Evolutionary conservation across 2,113 vertebrate genomes (phyloP).

Genomic region (Datnioides undecimradiatus): DNA sequence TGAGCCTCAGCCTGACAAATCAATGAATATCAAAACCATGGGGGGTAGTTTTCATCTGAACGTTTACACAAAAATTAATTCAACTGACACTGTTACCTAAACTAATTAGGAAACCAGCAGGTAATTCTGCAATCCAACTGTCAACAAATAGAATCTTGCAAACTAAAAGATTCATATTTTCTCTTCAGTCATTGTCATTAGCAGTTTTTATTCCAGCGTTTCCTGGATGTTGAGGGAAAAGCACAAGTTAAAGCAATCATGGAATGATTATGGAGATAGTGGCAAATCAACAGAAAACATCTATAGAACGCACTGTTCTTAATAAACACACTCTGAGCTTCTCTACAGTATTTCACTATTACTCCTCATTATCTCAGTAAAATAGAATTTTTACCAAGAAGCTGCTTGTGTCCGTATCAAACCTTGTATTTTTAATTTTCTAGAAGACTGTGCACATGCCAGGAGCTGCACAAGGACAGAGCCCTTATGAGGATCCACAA

Average conservation of each 20-base stretch:
- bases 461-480: no score
- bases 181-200: background rate
- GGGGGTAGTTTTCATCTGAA: constrained; percentile 1
- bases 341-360: no score
- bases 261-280: no score
- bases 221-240: background rate
- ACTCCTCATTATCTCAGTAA: no score
- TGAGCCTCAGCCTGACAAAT: constrained; percentile 14
- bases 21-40: constrained; percentile 14
- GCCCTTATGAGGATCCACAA: no score
- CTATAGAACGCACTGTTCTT: no score
- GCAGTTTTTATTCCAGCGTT: background rate
- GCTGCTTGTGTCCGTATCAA: background rate
- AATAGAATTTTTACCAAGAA: background rate
- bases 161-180: background rate
- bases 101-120: constrained; percentile 18
- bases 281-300: no score
- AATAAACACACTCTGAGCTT: background rate
- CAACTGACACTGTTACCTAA: background rate
- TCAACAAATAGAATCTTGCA: constrained; percentile 8
- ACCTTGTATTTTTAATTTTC: no score
- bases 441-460: no score
- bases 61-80: constrained; percentile 2
- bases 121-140: background rate
- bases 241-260: background rate